These are phyloP conservation scores for Tetraodon nigroviridis DNA, from an alignment of 2,113 vertebrate species.

Conservation along the genomic window DNA sequence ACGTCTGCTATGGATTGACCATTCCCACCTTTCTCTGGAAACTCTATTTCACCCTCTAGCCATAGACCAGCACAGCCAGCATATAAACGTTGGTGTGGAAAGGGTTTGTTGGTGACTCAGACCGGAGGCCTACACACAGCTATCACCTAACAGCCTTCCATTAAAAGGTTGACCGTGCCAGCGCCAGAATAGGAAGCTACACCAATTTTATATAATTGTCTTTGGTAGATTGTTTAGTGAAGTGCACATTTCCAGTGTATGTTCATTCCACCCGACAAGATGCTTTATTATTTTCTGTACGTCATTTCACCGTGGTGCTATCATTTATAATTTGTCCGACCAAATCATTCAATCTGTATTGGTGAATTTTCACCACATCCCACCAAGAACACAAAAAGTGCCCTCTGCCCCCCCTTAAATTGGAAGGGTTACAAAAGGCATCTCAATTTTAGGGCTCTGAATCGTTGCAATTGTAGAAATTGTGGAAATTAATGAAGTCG, in stretches of 20 bases:
- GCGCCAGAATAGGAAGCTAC: slow-evolving; percentile 53
- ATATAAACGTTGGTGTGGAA: slow-evolving; percentile 54
- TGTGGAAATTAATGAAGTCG: slow-evolving; percentile 33
- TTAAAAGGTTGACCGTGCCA: slow-evolving; percentile 72
- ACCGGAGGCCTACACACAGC: slow-evolving; percentile 49
- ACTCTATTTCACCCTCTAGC: too few species aligned
- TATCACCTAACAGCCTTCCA: slow-evolving; percentile 58
- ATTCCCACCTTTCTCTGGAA: too few species aligned
- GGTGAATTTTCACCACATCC: slow-evolving; percentile 62
- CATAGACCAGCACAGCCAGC: slow-evolving; percentile 26
- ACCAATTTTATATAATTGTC: slow-evolving; percentile 73
- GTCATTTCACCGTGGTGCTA: slow-evolving; percentile 62
- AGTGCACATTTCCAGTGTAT: slow-evolving; percentile 69
- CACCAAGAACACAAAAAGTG: slow-evolving; percentile 53
- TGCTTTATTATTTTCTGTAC: slow-evolving; percentile 73
- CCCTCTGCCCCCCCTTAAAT: slow-evolving; percentile 44
- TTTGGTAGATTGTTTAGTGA: slow-evolving; percentile 70
- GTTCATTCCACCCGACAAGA: slow-evolving; percentile 65
- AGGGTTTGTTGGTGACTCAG: slow-evolving; percentile 61
- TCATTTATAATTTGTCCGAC: slow-evolving; percentile 73
- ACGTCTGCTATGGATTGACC: too few species aligned
- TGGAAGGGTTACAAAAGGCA: slow-evolving; percentile 63
- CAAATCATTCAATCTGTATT: slow-evolving; percentile 46
- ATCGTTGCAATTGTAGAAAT: slow-evolving; percentile 69
- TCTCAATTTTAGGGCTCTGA: slow-evolving; percentile 64